Conservation (phyloP, 2,888 invertebrate genomes). For the Hetaerina titia region DNA sequence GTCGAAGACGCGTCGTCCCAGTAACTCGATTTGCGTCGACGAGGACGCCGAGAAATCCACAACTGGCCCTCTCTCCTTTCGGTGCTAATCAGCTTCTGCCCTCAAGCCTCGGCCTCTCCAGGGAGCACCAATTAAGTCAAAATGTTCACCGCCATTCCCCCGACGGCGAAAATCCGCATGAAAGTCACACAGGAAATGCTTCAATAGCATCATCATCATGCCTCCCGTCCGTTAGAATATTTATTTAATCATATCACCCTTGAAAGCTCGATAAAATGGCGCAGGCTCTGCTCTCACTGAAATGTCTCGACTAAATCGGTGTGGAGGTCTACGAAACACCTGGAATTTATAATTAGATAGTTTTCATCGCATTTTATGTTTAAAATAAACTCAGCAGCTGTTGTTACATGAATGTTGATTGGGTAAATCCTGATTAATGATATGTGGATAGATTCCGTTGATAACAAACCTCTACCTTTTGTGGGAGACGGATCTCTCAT, state of each 20-base stretch:
- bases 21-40: background rate
- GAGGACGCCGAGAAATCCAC: background rate
- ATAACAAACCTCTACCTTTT: too few species aligned
- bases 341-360: too few species aligned
- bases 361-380: too few species aligned
- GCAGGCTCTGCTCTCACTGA: too few species aligned
- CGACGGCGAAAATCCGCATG: background rate
- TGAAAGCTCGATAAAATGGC: too few species aligned
- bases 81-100: background rate
- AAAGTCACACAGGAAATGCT: background rate
- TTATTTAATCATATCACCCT: background rate
- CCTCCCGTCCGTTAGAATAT: background rate
- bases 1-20: background rate
- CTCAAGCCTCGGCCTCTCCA: background rate
- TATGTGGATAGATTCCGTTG: too few species aligned
- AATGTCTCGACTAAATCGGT: too few species aligned
- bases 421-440: too few species aligned
- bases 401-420: too few species aligned
- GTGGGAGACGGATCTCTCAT: too few species aligned
- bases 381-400: too few species aligned
- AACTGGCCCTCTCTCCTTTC: background rate
- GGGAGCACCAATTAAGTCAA: background rate
- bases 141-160: background rate
- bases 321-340: too few species aligned
- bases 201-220: background rate